These are phyloP conservation scores for Steinernema carpocapsae DNA, from an alignment of 2,888 invertebrate genomes.

Conservation along the genomic window DNA sequence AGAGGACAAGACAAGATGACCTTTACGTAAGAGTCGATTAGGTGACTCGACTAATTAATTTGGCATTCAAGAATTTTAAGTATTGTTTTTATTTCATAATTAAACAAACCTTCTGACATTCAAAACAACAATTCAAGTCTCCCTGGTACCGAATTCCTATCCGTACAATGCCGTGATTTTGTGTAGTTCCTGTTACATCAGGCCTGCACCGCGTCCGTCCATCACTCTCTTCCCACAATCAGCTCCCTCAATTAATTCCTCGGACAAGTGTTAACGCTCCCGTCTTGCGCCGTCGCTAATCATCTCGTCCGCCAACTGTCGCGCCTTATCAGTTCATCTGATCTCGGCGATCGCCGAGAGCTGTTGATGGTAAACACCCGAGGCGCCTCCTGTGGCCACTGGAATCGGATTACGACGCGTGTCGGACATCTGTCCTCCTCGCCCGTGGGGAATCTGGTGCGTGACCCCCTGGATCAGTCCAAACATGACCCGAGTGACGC, in stretches of 20 bases:
- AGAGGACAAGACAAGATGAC: too few species aligned
- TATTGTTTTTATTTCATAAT: too few species aligned
- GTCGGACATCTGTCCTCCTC: slow-evolving; percentile 25
- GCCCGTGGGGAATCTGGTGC: not conserved
- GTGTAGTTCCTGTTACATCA: slow-evolving; percentile 8
- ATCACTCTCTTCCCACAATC: not conserved
- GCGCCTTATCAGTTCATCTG: slow-evolving; percentile 20
- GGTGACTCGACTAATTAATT: too few species aligned
- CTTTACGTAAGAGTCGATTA: too few species aligned
- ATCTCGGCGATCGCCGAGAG: slow-evolving; percentile 14
- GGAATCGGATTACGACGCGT: slow-evolving; percentile 9
- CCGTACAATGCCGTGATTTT: too few species aligned
- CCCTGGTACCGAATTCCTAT: too few species aligned
- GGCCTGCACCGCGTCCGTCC: not conserved
- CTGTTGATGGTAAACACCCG: slow-evolving; percentile 16
- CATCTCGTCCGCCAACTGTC: slow-evolving; percentile 22
- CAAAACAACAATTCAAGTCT: too few species aligned
- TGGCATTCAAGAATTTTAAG: too few species aligned
- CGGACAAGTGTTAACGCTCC: slow-evolving; percentile 28
- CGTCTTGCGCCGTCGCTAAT: not conserved
- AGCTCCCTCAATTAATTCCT: slow-evolving; percentile 18
- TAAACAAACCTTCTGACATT: too few species aligned
- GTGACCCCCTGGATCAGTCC: slow-evolving; percentile 4
- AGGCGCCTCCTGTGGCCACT: not conserved
- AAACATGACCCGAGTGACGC: slow-evolving; percentile 30